Evolutionary conservation across 2,797 vertebrate genomes (phyloP).

Genomic region (Macropus fuliginosus): DNA sequence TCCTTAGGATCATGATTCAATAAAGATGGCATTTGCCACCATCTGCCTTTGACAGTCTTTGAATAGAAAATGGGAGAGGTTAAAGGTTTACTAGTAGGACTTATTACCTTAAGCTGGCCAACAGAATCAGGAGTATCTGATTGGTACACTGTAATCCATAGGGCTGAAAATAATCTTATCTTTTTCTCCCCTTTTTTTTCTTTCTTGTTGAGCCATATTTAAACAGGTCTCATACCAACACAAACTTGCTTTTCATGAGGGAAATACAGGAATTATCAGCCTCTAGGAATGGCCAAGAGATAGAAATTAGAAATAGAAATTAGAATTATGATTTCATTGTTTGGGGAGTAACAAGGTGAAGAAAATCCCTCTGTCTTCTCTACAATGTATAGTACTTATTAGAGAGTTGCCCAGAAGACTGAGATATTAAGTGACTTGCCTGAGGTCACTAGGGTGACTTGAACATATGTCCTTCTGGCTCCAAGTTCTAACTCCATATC

Average conservation of each 20-base stretch:
- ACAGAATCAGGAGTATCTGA: constrained; percentile 63
- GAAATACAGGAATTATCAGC: constrained; percentile 60
- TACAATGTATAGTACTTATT: background rate
- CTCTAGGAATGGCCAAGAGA: constrained; percentile 24
- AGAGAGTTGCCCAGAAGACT: background rate
- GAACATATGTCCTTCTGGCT: background rate
- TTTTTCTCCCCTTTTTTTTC: constrained; percentile 47
- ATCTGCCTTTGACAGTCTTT: constrained; percentile 78
- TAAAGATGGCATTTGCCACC: constrained; percentile 82
- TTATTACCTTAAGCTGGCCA: constrained; percentile 74
- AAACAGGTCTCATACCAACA: constrained; percentile 62
- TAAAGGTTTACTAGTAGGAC: constrained; percentile 76
- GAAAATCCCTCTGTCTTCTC: background rate
- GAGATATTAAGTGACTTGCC: background rate
- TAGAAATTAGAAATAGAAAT: background rate
- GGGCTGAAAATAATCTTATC: constrained; percentile 38
- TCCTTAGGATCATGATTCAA: constrained; percentile 80
- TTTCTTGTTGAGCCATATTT: constrained; percentile 41
- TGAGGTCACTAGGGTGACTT: background rate
- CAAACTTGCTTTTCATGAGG: constrained; percentile 66
- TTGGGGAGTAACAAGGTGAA: background rate
- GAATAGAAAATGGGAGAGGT: constrained; percentile 80
- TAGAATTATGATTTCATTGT: background rate
- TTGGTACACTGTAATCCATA: constrained; percentile 58
- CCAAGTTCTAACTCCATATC: background rate